Evolutionary conservation across 35 echinoderm and acorn worm genomes (phyloP).

Genomic region (Apostichopus parvimensis): DNA sequence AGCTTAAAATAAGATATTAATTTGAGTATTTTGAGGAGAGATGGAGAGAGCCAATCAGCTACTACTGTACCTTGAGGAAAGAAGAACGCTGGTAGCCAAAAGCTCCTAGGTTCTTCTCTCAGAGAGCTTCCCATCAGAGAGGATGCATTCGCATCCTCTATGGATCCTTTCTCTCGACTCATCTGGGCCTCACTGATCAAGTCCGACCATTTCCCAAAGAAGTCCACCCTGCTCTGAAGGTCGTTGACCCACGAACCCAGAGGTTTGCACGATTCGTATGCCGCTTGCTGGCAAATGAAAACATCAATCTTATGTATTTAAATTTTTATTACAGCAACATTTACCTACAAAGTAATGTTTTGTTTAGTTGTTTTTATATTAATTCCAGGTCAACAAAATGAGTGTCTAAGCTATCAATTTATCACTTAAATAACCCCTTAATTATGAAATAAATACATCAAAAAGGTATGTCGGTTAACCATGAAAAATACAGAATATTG

Average conservation of each 20-base stretch:
- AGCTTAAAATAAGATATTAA: too few relatives aligned
- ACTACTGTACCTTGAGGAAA: conserved; percentile 84
- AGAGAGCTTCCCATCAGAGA: conserved; percentile 45
- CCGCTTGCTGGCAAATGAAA: conserved; percentile 66
- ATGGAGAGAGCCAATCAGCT: not conserved
- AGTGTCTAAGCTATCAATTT: too few relatives aligned
- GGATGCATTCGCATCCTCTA: not conserved
- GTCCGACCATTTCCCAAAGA: conserved; percentile 87
- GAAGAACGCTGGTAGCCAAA: conserved; percentile 96
- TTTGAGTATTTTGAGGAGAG: not conserved
- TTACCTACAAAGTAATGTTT: too few relatives aligned
- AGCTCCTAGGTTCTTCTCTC: conserved; percentile 78
- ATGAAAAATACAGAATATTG: too few relatives aligned
- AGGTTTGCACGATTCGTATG: conserved; percentile 96
- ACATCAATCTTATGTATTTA: not conserved
- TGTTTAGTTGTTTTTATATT: too few relatives aligned
- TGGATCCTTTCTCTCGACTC: conserved; percentile 49
- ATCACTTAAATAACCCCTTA: too few relatives aligned
- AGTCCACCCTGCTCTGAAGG: conserved; percentile 90
- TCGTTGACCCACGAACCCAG: conserved; percentile 86
- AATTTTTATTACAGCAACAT: too few relatives aligned
- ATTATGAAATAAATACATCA: too few relatives aligned
- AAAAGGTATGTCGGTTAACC: too few relatives aligned
- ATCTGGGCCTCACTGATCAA: conserved; percentile 66
- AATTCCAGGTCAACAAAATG: too few relatives aligned